phyloP scores from a whole-genome alignment of 1,140 invertebrate genomes.

The Bactericera cockerelli region DNA sequence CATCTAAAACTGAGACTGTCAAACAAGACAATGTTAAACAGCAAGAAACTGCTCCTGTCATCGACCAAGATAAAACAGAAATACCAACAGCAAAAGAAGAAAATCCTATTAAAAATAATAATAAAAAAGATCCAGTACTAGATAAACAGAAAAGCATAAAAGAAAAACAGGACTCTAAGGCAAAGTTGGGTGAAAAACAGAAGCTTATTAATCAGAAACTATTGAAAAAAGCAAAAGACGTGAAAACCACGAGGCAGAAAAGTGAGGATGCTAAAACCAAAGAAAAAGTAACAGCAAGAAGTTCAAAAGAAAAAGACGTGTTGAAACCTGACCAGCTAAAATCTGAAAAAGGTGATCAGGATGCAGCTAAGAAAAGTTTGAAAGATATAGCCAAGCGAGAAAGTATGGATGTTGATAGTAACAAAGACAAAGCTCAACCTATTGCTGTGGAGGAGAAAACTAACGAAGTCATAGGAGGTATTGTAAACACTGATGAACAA shows the following conservation, averaged over 20 bases:
- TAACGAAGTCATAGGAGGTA: too few species aligned
- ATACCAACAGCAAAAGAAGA: not conserved
- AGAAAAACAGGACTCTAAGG: not conserved
- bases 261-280: not conserved
- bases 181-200: slow-evolving; percentile 3
- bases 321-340: slow-evolving; percentile 1
- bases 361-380: not conserved
- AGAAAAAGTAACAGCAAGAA: not conserved
- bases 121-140: not conserved
- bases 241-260: not conserved
- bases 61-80: not conserved
- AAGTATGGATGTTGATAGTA: too few species aligned
- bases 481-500: too few species aligned
- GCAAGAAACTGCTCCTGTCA: not conserved
- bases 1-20: too few species aligned
- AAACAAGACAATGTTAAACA: not conserved
- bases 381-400: too few species aligned
- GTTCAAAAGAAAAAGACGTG: not conserved
- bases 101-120: not conserved
- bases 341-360: not conserved
- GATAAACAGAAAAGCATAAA: not conserved
- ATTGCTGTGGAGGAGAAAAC: too few species aligned
- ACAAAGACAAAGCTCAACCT: too few species aligned
- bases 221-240: slow-evolving; percentile 4
- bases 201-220: not conserved